Conservation (phyloP, 2,113 vertebrate species). For the Lasiurus cinereus region DNA sequence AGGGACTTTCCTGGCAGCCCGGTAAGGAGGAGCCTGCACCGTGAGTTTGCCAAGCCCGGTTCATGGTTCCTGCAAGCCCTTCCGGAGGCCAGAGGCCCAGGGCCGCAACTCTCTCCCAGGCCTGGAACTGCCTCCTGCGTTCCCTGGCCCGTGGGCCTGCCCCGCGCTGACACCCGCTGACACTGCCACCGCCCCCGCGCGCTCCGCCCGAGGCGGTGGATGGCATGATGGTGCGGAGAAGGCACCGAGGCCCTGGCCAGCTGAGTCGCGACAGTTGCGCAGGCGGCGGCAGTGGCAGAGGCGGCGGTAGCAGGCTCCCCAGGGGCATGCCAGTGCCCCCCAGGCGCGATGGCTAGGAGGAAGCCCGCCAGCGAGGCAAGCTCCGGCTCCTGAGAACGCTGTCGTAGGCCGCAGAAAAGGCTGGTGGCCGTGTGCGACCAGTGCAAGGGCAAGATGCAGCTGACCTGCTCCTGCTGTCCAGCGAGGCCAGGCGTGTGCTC, state of each 20-base stretch:
- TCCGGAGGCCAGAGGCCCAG: conserved; percentile 27
- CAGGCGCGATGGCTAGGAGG: conserved; percentile 95
- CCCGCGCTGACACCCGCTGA: conserved; percentile 71
- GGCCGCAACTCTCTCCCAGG: conserved; percentile 26
- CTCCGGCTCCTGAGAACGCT: conserved; percentile 83
- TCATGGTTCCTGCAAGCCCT: conserved; percentile 68
- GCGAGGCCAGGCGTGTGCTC: conserved; percentile 96
- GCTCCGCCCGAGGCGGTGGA: conserved; percentile 85
- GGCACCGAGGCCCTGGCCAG: conserved; percentile 88
- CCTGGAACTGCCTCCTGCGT: background rate
- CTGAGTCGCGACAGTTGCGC: conserved; percentile 89
- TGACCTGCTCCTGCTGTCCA: conserved; percentile 97
- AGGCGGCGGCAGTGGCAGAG: conserved; percentile 80
- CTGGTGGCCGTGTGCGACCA: conserved; percentile 94
- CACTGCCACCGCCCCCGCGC: conserved; percentile 79
- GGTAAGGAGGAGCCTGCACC: conserved; percentile 32
- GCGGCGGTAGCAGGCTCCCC: conserved; percentile 86
- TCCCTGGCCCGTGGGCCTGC: conserved; percentile 31
- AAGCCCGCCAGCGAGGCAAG: conserved; percentile 92
- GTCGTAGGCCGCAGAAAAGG: conserved; percentile 91
- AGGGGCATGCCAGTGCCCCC: conserved; percentile 91
- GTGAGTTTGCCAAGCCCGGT: conserved; percentile 57
- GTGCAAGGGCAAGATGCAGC: conserved; percentile 98
- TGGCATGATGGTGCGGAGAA: conserved; percentile 94
- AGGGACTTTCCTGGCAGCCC: conserved; percentile 77